Percentiles rank a stretch among this genome's conserved stretches.
These are phyloP conservation scores for Otis tarda DNA, from an alignment of 2,113 vertebrate species.

Conservation along the genomic window DNA sequence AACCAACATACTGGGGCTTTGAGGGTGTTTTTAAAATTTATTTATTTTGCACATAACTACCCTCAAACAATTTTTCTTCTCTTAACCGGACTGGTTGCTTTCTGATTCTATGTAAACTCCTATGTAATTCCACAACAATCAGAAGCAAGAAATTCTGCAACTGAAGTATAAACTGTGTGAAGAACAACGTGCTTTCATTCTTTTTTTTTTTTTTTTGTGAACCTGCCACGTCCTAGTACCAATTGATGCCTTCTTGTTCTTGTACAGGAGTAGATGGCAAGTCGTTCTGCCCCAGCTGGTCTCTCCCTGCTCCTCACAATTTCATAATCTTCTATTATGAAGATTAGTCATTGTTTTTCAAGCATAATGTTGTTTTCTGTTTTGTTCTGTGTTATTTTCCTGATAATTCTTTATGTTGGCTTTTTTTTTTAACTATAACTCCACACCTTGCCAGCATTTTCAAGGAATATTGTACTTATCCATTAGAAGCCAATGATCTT, in stretches of 20 bases:
- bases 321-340: background rate
- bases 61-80: background rate
- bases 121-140: background rate
- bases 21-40: background rate
- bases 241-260: background rate
- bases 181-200: background rate
- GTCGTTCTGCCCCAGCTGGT: background rate
- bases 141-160: background rate
- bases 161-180: background rate
- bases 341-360: background rate
- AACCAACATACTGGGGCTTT: fast-evolving
- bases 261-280: background rate
- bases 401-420: background rate
- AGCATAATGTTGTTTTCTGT: background rate
- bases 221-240: background rate
- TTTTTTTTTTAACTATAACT: background rate
- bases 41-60: background rate
- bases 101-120: background rate
- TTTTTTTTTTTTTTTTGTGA: background rate
- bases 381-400: background rate
- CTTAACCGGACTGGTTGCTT: background rate
- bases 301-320: background rate
- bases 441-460: background rate
- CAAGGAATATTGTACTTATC: background rate
- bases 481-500: background rate